These are phyloP conservation scores for Uria aalge DNA, from an alignment of 2,113 vertebrate species.

Conservation along the genomic window DNA sequence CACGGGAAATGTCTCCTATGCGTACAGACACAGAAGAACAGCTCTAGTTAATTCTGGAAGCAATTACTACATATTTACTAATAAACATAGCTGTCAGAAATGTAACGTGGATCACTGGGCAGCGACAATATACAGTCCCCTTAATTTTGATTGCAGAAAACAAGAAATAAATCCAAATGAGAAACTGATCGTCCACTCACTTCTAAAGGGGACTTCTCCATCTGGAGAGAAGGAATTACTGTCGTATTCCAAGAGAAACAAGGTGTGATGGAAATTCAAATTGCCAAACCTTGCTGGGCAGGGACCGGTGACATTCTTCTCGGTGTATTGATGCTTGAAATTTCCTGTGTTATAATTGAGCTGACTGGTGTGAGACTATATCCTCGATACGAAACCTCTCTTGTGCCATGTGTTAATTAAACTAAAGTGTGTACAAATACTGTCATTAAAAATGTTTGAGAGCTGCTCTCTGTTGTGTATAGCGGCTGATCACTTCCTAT, in stretches of 20 bases:
- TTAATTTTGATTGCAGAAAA: constrained; percentile 28
- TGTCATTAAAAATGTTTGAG: constrained; percentile 63
- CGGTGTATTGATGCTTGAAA: neutral
- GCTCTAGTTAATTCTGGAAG: constrained; percentile 13
- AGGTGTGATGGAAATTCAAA: constrained; percentile 4
- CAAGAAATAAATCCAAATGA: constrained; percentile 35
- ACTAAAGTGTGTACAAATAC: constrained; percentile 60
- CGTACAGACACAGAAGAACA: neutral
- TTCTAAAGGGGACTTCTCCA: constrained; percentile 17
- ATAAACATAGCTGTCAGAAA: constrained; percentile 56
- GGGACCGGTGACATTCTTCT: neutral
- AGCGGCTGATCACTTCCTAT: constrained; percentile 53
- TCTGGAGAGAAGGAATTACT: constrained; percentile 27
- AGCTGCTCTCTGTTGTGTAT: constrained; percentile 50
- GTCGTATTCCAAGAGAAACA: neutral
- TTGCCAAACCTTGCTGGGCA: neutral
- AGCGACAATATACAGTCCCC: neutral
- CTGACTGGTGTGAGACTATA: constrained; percentile 32
- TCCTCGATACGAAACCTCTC: constrained; percentile 45
- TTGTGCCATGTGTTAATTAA: constrained; percentile 65
- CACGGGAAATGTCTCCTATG: neutral
- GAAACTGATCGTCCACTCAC: neutral
- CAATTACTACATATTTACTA: constrained; percentile 50
- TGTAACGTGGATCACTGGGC: neutral
- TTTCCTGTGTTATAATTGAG: constrained; percentile 30